Conservation (phyloP, 2,888 invertebrate genomes). For the Drosophila pegasa region DNA sequence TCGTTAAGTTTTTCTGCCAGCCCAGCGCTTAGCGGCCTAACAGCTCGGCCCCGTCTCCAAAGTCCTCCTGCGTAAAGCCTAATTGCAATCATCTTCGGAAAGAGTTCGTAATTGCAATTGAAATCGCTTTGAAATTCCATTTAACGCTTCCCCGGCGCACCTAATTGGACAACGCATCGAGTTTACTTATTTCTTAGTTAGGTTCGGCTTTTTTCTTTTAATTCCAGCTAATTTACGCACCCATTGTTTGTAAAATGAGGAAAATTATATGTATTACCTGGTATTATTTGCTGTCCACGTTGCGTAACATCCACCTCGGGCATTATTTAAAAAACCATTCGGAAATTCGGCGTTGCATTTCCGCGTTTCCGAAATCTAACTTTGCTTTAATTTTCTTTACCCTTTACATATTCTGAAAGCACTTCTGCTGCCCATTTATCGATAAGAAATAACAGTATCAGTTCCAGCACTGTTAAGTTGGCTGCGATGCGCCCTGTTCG, state of each 20-base stretch:
- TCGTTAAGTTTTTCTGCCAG: slow-evolving; percentile 44
- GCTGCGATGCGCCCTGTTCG: neutral
- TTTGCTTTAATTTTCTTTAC: neutral
- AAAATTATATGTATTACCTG: slow-evolving; percentile 31
- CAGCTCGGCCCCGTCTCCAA: slow-evolving; percentile 26
- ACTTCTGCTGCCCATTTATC: neutral
- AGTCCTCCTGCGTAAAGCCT: slow-evolving; percentile 22
- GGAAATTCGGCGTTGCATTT: slow-evolving; percentile 16
- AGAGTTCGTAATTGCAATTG: slow-evolving; percentile 40
- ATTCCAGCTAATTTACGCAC: slow-evolving; percentile 30
- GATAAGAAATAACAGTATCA: too few relatives aligned
- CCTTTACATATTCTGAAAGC: neutral
- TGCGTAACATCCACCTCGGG: slow-evolving; percentile 26
- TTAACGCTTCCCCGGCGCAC: slow-evolving; percentile 51
- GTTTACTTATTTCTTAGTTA: slow-evolving; percentile 1
- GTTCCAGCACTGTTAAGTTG: neutral
- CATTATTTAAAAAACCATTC: slow-evolving; percentile 13
- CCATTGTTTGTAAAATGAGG: slow-evolving; percentile 45
- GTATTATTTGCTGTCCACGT: slow-evolving; percentile 21
- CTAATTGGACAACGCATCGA: slow-evolving; percentile 46
- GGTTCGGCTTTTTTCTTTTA: neutral
- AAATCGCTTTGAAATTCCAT: slow-evolving; percentile 50
- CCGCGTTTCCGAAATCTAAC: slow-evolving; percentile 14
- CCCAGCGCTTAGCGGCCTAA: slow-evolving; percentile 16
- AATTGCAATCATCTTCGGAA: slow-evolving; percentile 56